phyloP scores from a whole-genome alignment of 2,797 vertebrate genomes.

The Adelosebastes latens region DNA sequence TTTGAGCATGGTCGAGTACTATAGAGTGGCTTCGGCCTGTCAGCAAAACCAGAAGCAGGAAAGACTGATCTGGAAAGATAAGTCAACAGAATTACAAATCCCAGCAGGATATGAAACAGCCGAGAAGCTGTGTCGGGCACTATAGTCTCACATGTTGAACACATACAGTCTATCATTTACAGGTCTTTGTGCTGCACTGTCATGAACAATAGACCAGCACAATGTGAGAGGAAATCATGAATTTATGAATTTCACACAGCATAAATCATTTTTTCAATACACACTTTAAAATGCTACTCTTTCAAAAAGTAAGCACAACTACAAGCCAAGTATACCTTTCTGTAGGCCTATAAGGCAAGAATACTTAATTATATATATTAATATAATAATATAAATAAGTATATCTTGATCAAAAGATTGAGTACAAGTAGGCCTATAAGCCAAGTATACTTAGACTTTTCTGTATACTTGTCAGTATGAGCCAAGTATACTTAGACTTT shows the following conservation, averaged over 20 bases:
- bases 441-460: too few species aligned
- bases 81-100: constrained; percentile 67
- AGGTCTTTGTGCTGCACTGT: background rate
- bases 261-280: background rate
- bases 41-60: constrained; percentile 65
- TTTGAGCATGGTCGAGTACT: background rate
- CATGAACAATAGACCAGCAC: background rate
- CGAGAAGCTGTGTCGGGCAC: background rate
- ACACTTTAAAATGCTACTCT: too few species aligned
- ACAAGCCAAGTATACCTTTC: too few species aligned
- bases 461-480: too few species aligned
- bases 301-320: too few species aligned
- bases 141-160: background rate
- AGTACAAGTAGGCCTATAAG: too few species aligned
- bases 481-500: too few species aligned
- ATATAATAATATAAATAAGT: too few species aligned
- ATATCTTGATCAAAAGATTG: too few species aligned
- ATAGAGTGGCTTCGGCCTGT: constrained; percentile 13
- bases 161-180: background rate
- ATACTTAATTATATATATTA: too few species aligned
- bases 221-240: background rate
- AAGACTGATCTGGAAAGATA: constrained; percentile 63
- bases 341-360: too few species aligned
- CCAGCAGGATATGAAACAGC: constrained; percentile 52
- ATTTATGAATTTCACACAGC: background rate